Conservation (phyloP, 2,888 invertebrate genomes). For the Cataglyphis livida region DNA sequence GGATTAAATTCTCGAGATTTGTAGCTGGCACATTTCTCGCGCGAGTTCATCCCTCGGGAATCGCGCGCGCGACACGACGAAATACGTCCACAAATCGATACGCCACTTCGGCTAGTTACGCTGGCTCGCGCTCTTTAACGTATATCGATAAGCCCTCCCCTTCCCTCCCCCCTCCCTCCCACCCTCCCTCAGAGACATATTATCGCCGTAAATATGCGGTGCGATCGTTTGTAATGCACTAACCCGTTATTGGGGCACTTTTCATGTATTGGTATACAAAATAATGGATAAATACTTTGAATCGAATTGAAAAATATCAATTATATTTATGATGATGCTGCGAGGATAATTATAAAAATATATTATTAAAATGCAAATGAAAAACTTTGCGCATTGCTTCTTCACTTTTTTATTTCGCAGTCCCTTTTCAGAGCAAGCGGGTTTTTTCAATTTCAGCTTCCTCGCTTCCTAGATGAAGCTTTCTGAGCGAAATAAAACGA, state of each 20-base stretch:
- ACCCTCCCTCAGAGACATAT: neutral
- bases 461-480: too few species aligned
- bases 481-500: too few species aligned
- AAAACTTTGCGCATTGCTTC: too few species aligned
- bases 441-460: too few species aligned
- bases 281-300: too few species aligned
- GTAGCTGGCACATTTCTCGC: neutral
- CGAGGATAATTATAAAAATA: too few species aligned
- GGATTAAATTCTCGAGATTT: neutral
- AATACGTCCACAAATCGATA: constrained; percentile 45
- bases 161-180: too few species aligned
- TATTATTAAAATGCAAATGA: too few species aligned
- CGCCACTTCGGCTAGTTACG: constrained; percentile 39
- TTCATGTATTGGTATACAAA: neutral
- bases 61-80: constrained; percentile 29
- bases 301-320: too few species aligned
- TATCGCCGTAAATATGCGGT: constrained; percentile 37
- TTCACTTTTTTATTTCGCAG: too few species aligned
- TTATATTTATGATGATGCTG: too few species aligned
- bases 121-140: constrained; percentile 42
- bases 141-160: constrained; percentile 23
- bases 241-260: neutral
- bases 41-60: constrained; percentile 41
- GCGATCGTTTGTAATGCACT: neutral
- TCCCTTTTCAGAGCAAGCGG: too few species aligned